A percentile compares a stretch with the other conserved stretches of the same genome.
phyloP scores from a whole-genome alignment of 2,113 vertebrate genomes.

The Corythoichthys intestinalis region DNA sequence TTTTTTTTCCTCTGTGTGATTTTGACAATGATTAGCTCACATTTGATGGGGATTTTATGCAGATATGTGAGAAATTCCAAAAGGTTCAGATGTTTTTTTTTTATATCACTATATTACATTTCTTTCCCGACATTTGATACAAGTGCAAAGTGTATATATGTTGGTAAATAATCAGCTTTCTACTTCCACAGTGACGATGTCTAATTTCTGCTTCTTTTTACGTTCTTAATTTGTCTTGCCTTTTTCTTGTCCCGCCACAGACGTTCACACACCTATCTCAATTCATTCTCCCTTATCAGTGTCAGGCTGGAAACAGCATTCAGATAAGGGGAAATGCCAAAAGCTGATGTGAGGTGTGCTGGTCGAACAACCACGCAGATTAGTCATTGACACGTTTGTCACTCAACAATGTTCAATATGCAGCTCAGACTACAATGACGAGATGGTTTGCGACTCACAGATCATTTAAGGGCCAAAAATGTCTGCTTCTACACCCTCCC shows the following conservation, averaged over 20 bases:
- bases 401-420: slow-evolving; percentile 55
- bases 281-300: slow-evolving; percentile 55
- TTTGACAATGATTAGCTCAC: too few species aligned
- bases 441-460: slow-evolving; percentile 41
- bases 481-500: slow-evolving; percentile 10
- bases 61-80: too few species aligned
- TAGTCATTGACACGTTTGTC: slow-evolving; percentile 68
- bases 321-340: slow-evolving; percentile 64
- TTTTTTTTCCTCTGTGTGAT: too few species aligned
- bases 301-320: slow-evolving; percentile 63
- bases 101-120: neutral
- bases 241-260: slow-evolving; percentile 27
- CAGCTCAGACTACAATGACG: slow-evolving; percentile 45
- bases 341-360: slow-evolving; percentile 59
- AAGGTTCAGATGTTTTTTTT: too few species aligned
- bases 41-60: too few species aligned
- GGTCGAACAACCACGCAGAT: slow-evolving; percentile 64
- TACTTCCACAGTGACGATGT: slow-evolving; percentile 40
- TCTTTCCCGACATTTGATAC: slow-evolving; percentile 17
- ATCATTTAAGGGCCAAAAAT: slow-evolving; percentile 30
- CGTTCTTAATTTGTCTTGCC: slow-evolving; percentile 24
- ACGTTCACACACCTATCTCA: slow-evolving; percentile 5
- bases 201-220: slow-evolving; percentile 18
- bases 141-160: slow-evolving; percentile 16
- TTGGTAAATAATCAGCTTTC: slow-evolving; percentile 7